Base-by-base conservation (phyloP, 2,797 vertebrate genomes). In the Micrastur ruficollis region DNA sequence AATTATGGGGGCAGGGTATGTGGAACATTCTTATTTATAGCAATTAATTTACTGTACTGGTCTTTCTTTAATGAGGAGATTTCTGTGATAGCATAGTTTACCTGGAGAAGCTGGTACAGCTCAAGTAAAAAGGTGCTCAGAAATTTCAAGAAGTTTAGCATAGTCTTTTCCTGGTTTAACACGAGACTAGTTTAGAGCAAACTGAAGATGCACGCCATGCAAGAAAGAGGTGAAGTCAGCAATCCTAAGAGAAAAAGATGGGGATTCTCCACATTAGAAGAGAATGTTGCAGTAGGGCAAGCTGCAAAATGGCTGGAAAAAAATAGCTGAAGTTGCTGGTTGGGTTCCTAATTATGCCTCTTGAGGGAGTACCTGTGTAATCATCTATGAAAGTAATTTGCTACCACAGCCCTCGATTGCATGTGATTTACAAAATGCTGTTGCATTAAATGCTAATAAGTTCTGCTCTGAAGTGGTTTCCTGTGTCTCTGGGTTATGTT, bases 1-100 rank as follows among this genome's bases (percentile, higher is more conserved):
- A 71, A 36, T 13, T 44, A 55, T 0, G 2, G 10, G 9, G 0
- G 1, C 3, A 1, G 1, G 7, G 4, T 6, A 14, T 6, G 2
- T 27, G 9, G 14, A 62, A 49, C 26, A 16, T 72, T 55, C 19
- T 59, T 71, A 20, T 14, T 78, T 71, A 27, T 32, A 73, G 19
- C 17, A 61, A 36, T 72, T 86, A 46, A 3, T 65, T 65, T 40
- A 52, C 40, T 68, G 12, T 52, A 25, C 29, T 73, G 14, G 2
- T 55, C 32, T 67, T 34, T 34, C 8, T 58, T 81, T 67, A 59
- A 26, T 66, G 21, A 73, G 75, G 44, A 38, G 2, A 13, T 81
- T 81, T 86, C 4, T 4, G 11, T 50, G 34, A 49, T 31, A 53
- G 23, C 10, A 14, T 59, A 50, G 32, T 67, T 93, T 75, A 44